Conservation (phyloP, 2,888 invertebrate genomes). For the Taenaris catops region DNA sequence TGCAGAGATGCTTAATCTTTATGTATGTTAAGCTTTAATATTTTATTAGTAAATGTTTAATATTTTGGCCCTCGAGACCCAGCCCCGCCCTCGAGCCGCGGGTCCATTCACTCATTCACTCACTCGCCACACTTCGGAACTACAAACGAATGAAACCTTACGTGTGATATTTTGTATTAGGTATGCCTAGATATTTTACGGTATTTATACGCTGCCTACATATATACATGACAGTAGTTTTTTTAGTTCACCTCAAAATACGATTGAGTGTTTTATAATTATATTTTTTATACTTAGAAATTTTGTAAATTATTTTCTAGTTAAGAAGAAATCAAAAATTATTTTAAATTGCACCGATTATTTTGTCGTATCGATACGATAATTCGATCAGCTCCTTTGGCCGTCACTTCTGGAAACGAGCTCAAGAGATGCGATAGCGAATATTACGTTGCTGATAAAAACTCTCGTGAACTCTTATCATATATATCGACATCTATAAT, state of each 20-base stretch:
- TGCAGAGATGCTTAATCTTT: slow-evolving; percentile 80
- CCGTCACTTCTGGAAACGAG: slow-evolving; percentile 34
- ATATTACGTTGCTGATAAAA: slow-evolving; percentile 48
- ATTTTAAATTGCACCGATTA: slow-evolving; percentile 38
- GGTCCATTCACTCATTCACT: slow-evolving; percentile 24
- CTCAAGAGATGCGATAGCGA: slow-evolving; percentile 35
- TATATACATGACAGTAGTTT: slow-evolving; percentile 47
- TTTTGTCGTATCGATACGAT: slow-evolving; percentile 32
- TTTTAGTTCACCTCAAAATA: slow-evolving; percentile 48
- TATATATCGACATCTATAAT: slow-evolving; percentile 43
- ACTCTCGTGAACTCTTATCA: slow-evolving; percentile 36
- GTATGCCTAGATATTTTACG: slow-evolving; percentile 60
- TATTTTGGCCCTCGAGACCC: slow-evolving; percentile 58
- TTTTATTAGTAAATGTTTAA: slow-evolving; percentile 80
- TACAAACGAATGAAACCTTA: slow-evolving; percentile 48
- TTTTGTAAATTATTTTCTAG: slow-evolving; percentile 72
- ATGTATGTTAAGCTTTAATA: slow-evolving; percentile 81
- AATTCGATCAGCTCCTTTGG: slow-evolving; percentile 27
- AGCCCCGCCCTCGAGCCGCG: slow-evolving; percentile 33
- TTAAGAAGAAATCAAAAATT: slow-evolving; percentile 34
- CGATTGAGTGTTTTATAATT: slow-evolving; percentile 48
- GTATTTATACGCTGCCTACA: slow-evolving; percentile 57
- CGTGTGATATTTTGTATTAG: slow-evolving; percentile 74
- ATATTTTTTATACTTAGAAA: slow-evolving; percentile 72
- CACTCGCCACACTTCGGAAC: slow-evolving; percentile 28